A percentile compares a stretch with the other conserved stretches of the same genome.
phyloP scores from a whole-genome alignment of 2,888 invertebrate species.

The Ichneumoninae sp. region DNA sequence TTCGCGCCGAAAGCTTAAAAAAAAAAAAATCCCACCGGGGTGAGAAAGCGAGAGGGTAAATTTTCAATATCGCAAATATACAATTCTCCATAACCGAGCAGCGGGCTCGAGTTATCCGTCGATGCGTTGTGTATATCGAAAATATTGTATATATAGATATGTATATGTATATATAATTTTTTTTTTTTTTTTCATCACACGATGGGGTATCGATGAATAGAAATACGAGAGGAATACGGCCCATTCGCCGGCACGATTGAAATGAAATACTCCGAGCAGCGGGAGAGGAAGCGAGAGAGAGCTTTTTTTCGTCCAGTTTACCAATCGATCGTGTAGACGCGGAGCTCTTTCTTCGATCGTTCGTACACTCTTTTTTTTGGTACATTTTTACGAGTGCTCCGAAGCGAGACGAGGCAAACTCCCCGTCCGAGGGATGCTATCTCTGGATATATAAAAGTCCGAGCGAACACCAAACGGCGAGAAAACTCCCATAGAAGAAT shows the following conservation, averaged over 20 bases:
- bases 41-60: constrained; percentile 5
- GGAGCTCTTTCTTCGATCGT: neutral
- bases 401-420: neutral
- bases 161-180: constrained; percentile 3
- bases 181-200: constrained; percentile 32
- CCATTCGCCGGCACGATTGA: constrained; percentile 19
- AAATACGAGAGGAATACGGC: neutral
- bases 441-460: neutral
- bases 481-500: neutral
- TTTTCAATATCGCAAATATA: constrained; percentile 20
- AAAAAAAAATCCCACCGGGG: neutral
- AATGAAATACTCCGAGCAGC: constrained; percentile 17
- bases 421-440: neutral
- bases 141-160: neutral
- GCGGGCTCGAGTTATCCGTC: neutral
- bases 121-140: neutral
- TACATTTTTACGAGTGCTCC: neutral
- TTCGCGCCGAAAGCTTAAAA: neutral
- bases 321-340: neutral
- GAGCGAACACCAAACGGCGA: neutral
- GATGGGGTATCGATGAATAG: constrained; percentile 43
- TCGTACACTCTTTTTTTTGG: neutral
- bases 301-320: neutral
- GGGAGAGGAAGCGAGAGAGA: neutral
- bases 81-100: neutral